A percentile compares a stretch with the other conserved stretches of the same genome.
Evolutionary conservation across 2,888 invertebrate species (phyloP).

Genomic region (Thymelicus sylvestris): DNA sequence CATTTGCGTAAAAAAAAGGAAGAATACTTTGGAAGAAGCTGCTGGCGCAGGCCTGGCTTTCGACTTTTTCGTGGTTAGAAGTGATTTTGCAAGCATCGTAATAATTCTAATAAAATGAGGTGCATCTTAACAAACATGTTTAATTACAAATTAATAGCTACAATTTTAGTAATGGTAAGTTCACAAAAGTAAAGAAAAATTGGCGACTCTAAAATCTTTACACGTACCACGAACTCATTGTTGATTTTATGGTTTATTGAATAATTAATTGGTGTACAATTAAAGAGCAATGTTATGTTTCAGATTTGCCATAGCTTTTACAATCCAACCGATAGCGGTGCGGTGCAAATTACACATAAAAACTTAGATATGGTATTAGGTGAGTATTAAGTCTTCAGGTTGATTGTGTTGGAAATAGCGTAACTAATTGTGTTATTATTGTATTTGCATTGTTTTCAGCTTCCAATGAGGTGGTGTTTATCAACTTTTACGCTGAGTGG

Average conservation of each 20-base stretch:
- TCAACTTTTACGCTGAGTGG: conserved; percentile 99
- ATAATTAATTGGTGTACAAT: conserved; percentile 64
- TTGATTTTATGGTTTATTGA: conserved; percentile 71
- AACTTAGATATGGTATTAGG: conserved; percentile 94
- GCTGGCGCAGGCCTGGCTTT: not conserved
- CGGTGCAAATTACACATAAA: conserved; percentile 91
- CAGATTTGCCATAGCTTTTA: conserved; percentile 86
- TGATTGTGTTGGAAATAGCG: conserved; percentile 1
- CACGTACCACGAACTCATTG: conserved; percentile 54
- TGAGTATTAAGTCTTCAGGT: conserved; percentile 67
- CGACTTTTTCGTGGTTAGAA: not conserved
- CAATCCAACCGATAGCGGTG: conserved; percentile 92
- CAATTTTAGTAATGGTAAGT: conserved; percentile 70
- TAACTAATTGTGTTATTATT: conserved; percentile 19
- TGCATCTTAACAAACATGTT: conserved; percentile 50
- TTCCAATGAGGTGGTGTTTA: conserved; percentile 97
- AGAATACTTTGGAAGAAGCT: not conserved
- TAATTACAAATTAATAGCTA: conserved; percentile 60
- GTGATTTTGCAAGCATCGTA: not conserved
- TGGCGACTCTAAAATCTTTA: conserved; percentile 44
- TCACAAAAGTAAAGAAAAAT: conserved; percentile 41
- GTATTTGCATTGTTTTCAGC: conserved; percentile 86
- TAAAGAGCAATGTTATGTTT: conserved; percentile 67
- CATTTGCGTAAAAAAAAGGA: conserved; percentile 7
- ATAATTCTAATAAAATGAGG: conserved; percentile 12